A percentile compares a stretch with the other conserved stretches of the same genome.
Conservation (phyloP, 2,888 invertebrate species). For the Polydesmus complanatus region DNA sequence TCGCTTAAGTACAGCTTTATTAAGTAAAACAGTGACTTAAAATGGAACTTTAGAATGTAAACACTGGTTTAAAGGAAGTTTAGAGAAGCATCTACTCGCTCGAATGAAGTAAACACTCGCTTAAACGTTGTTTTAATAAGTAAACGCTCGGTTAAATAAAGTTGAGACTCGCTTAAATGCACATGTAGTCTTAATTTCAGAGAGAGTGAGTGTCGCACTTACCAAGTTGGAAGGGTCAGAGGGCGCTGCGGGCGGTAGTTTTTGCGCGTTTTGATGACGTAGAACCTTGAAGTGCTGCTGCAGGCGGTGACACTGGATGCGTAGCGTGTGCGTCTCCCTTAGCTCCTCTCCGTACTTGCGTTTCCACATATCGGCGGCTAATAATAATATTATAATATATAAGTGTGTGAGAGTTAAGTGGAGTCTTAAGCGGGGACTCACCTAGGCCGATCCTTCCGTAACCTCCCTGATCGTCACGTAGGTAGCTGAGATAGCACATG, state of each 20-base stretch:
- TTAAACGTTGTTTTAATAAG: no score
- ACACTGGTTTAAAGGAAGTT: no score
- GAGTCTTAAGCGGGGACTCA: background rate
- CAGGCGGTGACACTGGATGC: conserved; percentile 8
- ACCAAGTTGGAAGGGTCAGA: conserved; percentile 13
- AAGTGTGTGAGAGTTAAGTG: background rate
- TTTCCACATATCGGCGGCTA: conserved; percentile 15
- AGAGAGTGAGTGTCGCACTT: background rate
- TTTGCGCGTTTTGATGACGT: background rate
- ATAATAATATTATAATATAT: background rate
- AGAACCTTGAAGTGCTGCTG: conserved; percentile 7
- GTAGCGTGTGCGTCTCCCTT: conserved; percentile 9
- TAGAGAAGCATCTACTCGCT: no score
- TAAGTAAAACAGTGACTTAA: no score
- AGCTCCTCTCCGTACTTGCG: conserved; percentile 11
- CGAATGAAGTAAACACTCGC: no score
- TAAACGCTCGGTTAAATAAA: no score
- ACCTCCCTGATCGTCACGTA: conserved; percentile 6
- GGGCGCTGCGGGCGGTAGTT: background rate
- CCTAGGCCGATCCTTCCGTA: conserved; percentile 1
- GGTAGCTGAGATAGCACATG: conserved; percentile 9
- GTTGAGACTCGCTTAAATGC: no score
- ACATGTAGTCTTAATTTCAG: no score
- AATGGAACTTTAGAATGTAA: no score
- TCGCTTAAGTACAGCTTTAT: no score